Base-by-base conservation (phyloP, 2,113 vertebrate species). In the Saguinus imperator region DNA sequence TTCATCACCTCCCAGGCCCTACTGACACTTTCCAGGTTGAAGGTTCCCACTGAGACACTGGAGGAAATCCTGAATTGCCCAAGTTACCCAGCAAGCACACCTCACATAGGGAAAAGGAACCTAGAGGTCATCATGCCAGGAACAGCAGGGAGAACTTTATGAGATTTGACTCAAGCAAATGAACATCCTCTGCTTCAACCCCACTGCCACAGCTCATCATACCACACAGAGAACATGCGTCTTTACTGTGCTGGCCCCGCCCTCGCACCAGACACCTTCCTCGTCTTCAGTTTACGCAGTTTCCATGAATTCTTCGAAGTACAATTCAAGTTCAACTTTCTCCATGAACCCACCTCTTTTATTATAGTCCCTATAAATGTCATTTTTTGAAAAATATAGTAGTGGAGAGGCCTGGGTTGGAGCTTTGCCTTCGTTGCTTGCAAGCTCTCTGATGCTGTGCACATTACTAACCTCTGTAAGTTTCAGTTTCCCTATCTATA, bases 401-500 rank as follows among this genome's bases (percentile, higher is more conserved):
- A 18, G 25, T 52, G 9, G 16, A 84, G 84, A 90, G n/a, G 21
- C n/a, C 35, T 91, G 29, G 21, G 72, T 40, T 66, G 48, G 29
- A 91, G 66, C 25, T 43, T 58, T 82, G 3, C 58, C 37, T 95
- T 84, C 77, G 85, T 14, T 43, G 23, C 55, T 89, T 58, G 50
- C 5, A 50, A 89, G 64, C 18, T 83, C 45, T 82, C 11, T 93
- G 70, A 76, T 72, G 88, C 48, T 77, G 61, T 81, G 11, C 50
- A 80, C 21, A n/a, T 68, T 89, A 35, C 61, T 55, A 77, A 81
- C 35, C 27, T 83, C 55, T n/a, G 0, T 70, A 27, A 83, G 68
- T 91, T 94, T 97, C n/a, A 18, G 83, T 93, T 89, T 95, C 86
- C 61, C 32, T 55, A 61, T 57, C 82, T 91, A 86, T 91, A 93